Base-by-base conservation (phyloP, 2,888 invertebrate species). In the Drosophila rubida region DNA sequence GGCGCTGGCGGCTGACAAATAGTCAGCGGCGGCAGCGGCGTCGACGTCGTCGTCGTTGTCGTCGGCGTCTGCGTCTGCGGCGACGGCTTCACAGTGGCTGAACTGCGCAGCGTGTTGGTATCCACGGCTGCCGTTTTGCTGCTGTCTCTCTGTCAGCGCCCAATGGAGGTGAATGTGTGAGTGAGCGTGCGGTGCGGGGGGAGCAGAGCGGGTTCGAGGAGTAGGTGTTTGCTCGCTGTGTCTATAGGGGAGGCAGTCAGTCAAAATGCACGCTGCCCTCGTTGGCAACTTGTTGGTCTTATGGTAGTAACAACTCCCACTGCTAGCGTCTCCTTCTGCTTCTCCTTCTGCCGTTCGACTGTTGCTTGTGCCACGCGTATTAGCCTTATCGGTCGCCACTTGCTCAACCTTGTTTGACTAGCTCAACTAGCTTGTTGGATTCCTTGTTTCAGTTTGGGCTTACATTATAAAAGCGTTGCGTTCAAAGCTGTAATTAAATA, bases 51-150 rank as follows among this genome's bases (percentile, higher is more conserved):
- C 63, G 59, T 45, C 45, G 69, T 45, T 64, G 72, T 30, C 67
- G 69, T 39, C 45, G 80, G n/a, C 51, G 51, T 16, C 13, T 60
- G 35, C 44, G 67, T 45, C 58, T 62, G 35, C 58, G 64, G 48
- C 69, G 58, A 58, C 80, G 75, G 77, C 75, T 73, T 85, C 84
- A 86, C 89, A 77, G 82, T 80, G 69, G 73, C 78, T 72, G 90
- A 90, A 80, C 87, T 85, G 78, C 89, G 89, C 89, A 90, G 89
- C 89, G 88, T 89, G 81, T 87, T 87, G 90, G 90, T 90, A 92
- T 91, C 91, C 91, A 91, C 92, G 92, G 91, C 90, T 90, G 92
- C 91, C 85, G 85, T 87, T 89, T 90, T 90, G 88, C 65, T 76
- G 88, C 69, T 80, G 67, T 78, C 69, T 70, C 55, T 78, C 42